A percentile compares a stretch with the other conserved stretches of the same genome.
phyloP scores from a whole-genome alignment of 2,888 invertebrate genomes.

The Agrochola circellaris region DNA sequence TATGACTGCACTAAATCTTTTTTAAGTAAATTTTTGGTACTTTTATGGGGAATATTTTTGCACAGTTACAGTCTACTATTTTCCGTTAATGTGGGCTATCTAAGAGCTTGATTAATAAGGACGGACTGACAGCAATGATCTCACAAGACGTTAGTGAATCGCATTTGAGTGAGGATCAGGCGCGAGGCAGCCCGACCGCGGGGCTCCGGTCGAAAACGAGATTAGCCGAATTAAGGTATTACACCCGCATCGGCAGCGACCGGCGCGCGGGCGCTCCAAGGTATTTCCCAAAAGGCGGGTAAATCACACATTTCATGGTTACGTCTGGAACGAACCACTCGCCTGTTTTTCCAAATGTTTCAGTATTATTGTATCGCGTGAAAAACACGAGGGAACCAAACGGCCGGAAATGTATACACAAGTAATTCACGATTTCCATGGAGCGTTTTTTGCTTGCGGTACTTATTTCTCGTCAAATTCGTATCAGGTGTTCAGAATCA shows the following conservation, averaged over 20 bases:
- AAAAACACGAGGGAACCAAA: conserved; percentile 44
- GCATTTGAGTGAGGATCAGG: conserved; percentile 70
- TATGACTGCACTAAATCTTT: conserved; percentile 48
- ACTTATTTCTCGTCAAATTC: conserved; percentile 38
- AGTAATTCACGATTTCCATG: conserved; percentile 49
- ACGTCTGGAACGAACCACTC: conserved; percentile 74
- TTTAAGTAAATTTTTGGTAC: conserved; percentile 48
- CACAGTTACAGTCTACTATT: conserved; percentile 6
- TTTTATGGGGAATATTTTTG: conserved; percentile 23
- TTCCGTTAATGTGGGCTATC: conserved; percentile 38
- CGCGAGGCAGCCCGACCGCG: conserved; percentile 71
- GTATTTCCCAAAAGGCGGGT: conserved; percentile 86
- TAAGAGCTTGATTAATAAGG: conserved; percentile 63
- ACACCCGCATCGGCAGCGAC: conserved; percentile 81
- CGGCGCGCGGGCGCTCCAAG: conserved; percentile 69
- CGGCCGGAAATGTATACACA: conserved; percentile 49
- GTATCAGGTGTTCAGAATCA: conserved; percentile 36
- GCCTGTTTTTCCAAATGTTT: conserved; percentile 64
- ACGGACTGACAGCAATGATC: conserved; percentile 66
- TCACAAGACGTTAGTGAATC: conserved; percentile 64
- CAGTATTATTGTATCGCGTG: conserved; percentile 46
- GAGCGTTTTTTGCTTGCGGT: conserved; percentile 23
- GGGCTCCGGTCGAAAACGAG: conserved; percentile 79
- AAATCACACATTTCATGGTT: conserved; percentile 87
- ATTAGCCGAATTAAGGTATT: conserved; percentile 88